Evolutionary conservation across 2,888 invertebrate genomes (phyloP).

Genomic region (Eugnorisma glareosa): DNA sequence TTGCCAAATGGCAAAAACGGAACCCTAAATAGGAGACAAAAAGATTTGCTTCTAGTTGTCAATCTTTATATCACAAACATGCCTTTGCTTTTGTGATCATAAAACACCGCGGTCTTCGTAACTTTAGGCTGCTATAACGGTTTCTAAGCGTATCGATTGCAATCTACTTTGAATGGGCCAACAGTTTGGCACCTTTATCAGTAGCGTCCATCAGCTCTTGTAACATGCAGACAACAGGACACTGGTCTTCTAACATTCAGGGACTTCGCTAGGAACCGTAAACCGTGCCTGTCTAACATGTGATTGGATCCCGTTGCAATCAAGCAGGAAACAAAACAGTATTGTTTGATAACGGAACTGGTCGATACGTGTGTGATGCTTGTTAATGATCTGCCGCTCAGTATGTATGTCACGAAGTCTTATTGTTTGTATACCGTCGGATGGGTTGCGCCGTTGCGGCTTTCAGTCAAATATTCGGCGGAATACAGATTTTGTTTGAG

Average conservation of each 20-base stretch:
- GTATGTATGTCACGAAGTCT: slow-evolving; percentile 25
- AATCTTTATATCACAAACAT: too few relatives aligned
- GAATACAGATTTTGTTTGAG: slow-evolving; percentile 11
- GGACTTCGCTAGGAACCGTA: not conserved
- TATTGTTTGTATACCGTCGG: slow-evolving; percentile 37
- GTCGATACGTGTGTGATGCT: slow-evolving; percentile 39
- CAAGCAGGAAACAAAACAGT: slow-evolving; percentile 47
- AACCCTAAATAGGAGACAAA: too few relatives aligned
- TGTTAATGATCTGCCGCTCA: slow-evolving; percentile 27
- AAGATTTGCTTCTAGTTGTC: too few relatives aligned
- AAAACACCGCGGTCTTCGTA: not conserved
- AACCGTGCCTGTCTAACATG: not conserved
- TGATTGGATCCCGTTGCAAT: slow-evolving; percentile 43
- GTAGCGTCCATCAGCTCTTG: not conserved
- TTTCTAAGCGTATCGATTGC: not conserved
- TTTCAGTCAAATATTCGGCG: slow-evolving; percentile 1
- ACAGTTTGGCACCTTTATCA: not conserved
- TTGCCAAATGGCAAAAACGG: too few relatives aligned
- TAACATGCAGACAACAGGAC: not conserved
- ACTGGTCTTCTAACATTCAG: not conserved
- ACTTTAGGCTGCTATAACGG: not conserved
- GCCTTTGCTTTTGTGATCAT: not conserved
- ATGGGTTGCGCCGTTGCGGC: not conserved
- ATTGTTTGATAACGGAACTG: slow-evolving; percentile 49
- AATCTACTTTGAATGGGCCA: not conserved